Evolutionary conservation across 2,113 vertebrate genomes (phyloP).

Genomic region (Lophura nycthemera): DNA sequence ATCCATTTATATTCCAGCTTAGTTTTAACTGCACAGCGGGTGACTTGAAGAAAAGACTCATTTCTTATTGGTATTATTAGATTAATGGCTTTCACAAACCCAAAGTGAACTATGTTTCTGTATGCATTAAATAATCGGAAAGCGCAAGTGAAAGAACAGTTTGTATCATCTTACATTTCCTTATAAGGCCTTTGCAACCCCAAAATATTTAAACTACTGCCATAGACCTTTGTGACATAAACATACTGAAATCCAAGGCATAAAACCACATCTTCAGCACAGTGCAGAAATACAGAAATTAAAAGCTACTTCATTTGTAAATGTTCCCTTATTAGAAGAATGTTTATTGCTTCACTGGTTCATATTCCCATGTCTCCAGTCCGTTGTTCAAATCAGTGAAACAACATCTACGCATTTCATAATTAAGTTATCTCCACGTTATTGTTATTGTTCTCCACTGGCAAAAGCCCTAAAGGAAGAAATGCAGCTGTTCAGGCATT

Average conservation of each 20-base stretch:
- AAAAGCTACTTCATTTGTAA: not conserved
- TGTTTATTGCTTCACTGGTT: not conserved
- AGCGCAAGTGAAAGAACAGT: not conserved
- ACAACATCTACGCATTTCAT: slow-evolving; percentile 25
- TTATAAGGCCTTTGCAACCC: not conserved
- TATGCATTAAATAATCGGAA: not conserved
- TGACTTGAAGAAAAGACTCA: not conserved
- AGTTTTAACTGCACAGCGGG: not conserved
- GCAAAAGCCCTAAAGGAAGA: not conserved
- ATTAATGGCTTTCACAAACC: not conserved
- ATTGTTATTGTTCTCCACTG: slow-evolving; percentile 20
- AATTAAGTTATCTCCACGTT: slow-evolving; percentile 20
- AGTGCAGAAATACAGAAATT: not conserved
- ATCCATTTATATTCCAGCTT: not conserved
- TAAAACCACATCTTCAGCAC: not conserved
- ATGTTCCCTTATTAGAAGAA: not conserved
- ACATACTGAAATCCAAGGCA: not conserved
- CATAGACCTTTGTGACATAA: not conserved
- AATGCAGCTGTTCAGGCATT: not conserved
- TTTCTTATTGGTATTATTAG: not conserved
- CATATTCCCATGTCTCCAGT: not conserved
- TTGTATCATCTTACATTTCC: not conserved
- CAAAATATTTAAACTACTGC: not conserved
- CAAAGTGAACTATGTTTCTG: not conserved
- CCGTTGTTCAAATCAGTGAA: slow-evolving; percentile 15